These are phyloP conservation scores for Polydrusus pterygomalis DNA, from an alignment of 2,888 invertebrate species.

Conservation along the genomic window DNA sequence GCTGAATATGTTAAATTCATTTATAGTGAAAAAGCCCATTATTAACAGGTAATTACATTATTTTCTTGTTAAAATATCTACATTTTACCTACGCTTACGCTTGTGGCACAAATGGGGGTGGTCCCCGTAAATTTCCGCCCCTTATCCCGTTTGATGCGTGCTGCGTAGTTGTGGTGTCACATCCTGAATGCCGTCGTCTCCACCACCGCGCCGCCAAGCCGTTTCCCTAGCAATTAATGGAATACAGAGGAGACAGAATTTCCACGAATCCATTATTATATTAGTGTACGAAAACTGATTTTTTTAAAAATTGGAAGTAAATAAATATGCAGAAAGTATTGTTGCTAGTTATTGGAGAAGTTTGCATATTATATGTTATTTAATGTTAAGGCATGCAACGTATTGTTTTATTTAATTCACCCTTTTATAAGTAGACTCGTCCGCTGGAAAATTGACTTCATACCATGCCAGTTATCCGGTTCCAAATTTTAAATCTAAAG, in stretches of 20 bases:
- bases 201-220: conserved; percentile 1
- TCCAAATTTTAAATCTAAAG: too few species aligned
- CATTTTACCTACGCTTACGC: neutral
- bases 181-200: conserved; percentile 11
- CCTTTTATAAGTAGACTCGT: too few species aligned
- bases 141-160: conserved; percentile 17
- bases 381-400: too few species aligned
- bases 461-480: too few species aligned
- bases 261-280: conserved; percentile 15
- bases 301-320: too few species aligned
- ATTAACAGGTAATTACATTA: too few species aligned
- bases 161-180: conserved; percentile 5
- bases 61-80: neutral
- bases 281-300: neutral
- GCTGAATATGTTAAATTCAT: too few species aligned
- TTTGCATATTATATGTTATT: too few species aligned
- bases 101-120: neutral
- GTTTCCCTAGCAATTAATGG: conserved; percentile 25
- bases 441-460: too few species aligned
- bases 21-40: too few species aligned
- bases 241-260: conserved; percentile 8
- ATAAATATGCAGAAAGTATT: neutral
- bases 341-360: neutral
- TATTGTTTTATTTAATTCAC: too few species aligned
- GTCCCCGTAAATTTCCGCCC: conserved; percentile 11